These are phyloP conservation scores for Laspeyria flexula DNA, from an alignment of 2,888 invertebrate species.

Conservation along the genomic window DNA sequence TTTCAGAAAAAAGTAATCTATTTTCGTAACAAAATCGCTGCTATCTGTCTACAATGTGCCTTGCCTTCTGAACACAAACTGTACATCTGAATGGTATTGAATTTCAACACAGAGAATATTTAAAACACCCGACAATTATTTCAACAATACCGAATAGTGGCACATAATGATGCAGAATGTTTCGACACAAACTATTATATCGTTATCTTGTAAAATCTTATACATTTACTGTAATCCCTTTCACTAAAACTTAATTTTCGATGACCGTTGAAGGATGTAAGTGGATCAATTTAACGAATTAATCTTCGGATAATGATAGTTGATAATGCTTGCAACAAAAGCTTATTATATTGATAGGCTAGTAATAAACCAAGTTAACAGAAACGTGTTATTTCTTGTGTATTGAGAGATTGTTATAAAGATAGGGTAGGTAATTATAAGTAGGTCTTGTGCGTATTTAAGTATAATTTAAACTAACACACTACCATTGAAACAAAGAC, in stretches of 20 bases:
- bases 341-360: constrained; percentile 2
- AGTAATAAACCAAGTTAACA: not conserved
- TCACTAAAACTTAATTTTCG: constrained; percentile 37
- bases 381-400: not conserved
- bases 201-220: constrained; percentile 49
- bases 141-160: constrained; percentile 34
- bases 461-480: too few species aligned
- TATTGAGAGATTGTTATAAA: constrained; percentile 2
- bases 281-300: constrained; percentile 27
- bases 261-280: constrained; percentile 27
- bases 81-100: constrained; percentile 9
- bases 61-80: not conserved
- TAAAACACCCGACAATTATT: constrained; percentile 44
- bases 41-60: not conserved
- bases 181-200: constrained; percentile 45
- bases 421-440: not conserved
- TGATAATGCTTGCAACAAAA: not conserved
- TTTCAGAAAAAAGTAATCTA: too few species aligned
- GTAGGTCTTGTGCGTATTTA: not conserved
- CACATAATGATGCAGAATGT: constrained; percentile 42
- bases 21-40: not conserved
- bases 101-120: constrained; percentile 31
- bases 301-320: constrained; percentile 26
- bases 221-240: constrained; percentile 52
- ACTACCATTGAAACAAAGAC: too few species aligned